These are phyloP conservation scores for Polydrusus cervinus DNA, from an alignment of 2,888 invertebrate genomes.

Conservation along the genomic window DNA sequence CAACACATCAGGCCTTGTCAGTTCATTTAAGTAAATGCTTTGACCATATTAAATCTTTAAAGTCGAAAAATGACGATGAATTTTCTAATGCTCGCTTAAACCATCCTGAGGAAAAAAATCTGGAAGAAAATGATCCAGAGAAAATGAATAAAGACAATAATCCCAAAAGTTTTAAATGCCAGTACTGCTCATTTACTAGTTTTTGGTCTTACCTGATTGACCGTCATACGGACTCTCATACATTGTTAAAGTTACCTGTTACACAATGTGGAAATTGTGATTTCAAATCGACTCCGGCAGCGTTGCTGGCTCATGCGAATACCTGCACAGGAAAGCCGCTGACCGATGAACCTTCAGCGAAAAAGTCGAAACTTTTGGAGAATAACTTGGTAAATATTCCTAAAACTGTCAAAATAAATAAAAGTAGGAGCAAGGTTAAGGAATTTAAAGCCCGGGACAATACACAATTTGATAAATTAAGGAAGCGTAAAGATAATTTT, in stretches of 20 bases:
- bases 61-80: not conserved
- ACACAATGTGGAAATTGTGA: constrained; percentile 30
- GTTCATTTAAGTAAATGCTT: not conserved
- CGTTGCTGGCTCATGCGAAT: constrained; percentile 29
- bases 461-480: not conserved
- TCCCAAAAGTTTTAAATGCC: constrained; percentile 27
- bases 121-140: not conserved
- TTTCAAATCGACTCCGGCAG: constrained; percentile 34
- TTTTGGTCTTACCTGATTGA: constrained; percentile 38
- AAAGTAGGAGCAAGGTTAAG: not conserved
- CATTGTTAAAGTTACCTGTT: constrained; percentile 28
- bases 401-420: not conserved
- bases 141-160: not conserved
- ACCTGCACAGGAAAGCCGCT: constrained; percentile 8
- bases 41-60: not conserved
- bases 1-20: not conserved
- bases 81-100: not conserved
- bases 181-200: constrained; percentile 40
- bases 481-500: no score
- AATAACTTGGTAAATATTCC: no score
- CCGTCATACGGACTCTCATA: constrained; percentile 32
- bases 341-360: no score
- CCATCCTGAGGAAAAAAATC: not conserved
- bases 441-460: not conserved
- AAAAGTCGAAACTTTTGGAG: no score